phyloP scores from a whole-genome alignment of 2,113 vertebrate genomes.

The Opisthocomus hoazin region DNA sequence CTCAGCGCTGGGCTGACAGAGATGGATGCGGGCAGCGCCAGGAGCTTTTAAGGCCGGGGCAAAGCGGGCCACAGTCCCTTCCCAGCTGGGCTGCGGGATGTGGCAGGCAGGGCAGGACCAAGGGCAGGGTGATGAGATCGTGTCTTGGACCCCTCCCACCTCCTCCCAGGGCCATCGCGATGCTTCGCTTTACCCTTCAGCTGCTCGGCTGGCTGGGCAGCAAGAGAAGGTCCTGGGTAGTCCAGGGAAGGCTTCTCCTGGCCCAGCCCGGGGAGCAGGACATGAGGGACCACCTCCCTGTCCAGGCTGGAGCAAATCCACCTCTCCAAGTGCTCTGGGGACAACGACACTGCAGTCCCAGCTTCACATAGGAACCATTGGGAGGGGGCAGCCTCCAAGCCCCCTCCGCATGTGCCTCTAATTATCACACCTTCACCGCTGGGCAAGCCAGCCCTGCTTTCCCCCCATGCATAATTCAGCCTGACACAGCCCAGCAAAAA shows the following conservation, averaged over 20 bases:
- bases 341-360: fast-evolving
- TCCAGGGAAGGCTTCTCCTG: neutral
- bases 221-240: neutral
- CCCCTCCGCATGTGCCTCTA: fast-evolving
- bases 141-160: neutral
- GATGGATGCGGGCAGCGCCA: neutral
- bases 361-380: neutral
- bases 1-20: fast-evolving
- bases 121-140: neutral
- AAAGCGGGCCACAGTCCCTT: fast-evolving
- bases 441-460: neutral
- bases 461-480: constrained; percentile 52
- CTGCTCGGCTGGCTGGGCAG: neutral
- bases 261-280: fast-evolving
- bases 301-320: neutral
- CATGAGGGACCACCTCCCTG: neutral
- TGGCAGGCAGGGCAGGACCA: neutral
- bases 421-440: neutral
- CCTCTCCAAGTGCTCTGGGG: neutral
- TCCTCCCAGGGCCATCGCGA: neutral
- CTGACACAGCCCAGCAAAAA: constrained; percentile 63
- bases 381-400: neutral
- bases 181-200: neutral
- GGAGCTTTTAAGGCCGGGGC: neutral
- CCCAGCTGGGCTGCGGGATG: neutral